phyloP scores from a whole-genome alignment of 2,113 vertebrate species.

The Coryphaenoides rupestris region DNA sequence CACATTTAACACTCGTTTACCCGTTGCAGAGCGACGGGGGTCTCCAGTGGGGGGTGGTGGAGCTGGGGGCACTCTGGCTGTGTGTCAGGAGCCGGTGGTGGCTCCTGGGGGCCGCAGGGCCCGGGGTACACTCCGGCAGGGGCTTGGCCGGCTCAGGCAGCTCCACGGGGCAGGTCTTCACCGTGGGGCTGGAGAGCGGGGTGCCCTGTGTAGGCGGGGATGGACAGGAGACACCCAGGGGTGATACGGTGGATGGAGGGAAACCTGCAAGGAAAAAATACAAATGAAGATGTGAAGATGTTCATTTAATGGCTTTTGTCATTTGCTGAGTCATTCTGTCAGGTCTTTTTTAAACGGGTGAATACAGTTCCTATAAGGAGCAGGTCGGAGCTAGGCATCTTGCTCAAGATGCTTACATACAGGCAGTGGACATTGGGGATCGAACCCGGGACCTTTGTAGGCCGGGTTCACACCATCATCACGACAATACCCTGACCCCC shows the following conservation, averaged over 20 bases:
- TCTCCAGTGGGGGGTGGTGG: constrained; percentile 74
- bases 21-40: constrained; percentile 80
- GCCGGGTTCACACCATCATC: too few relatives aligned
- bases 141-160: constrained; percentile 77
- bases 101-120: constrained; percentile 54
- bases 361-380: too few relatives aligned
- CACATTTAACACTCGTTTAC: constrained; percentile 64
- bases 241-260: constrained; percentile 79
- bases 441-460: too few relatives aligned
- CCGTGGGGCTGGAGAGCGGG: constrained; percentile 79
- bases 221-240: constrained; percentile 82
- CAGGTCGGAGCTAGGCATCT: too few relatives aligned
- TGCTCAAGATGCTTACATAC: not conserved
- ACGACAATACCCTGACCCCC: too few relatives aligned
- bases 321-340: too few relatives aligned
- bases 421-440: not conserved
- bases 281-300: too few relatives aligned
- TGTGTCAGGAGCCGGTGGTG: constrained; percentile 83
- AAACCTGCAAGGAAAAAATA: constrained; percentile 73
- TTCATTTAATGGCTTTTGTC: too few relatives aligned
- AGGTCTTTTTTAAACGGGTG: too few relatives aligned
- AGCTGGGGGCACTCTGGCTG: constrained; percentile 84
- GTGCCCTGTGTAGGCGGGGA: constrained; percentile 84
- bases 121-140: constrained; percentile 55
- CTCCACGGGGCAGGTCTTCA: constrained; percentile 75